phyloP scores from a whole-genome alignment of 2,113 vertebrate species.

The Xenopus laevis region DNA sequence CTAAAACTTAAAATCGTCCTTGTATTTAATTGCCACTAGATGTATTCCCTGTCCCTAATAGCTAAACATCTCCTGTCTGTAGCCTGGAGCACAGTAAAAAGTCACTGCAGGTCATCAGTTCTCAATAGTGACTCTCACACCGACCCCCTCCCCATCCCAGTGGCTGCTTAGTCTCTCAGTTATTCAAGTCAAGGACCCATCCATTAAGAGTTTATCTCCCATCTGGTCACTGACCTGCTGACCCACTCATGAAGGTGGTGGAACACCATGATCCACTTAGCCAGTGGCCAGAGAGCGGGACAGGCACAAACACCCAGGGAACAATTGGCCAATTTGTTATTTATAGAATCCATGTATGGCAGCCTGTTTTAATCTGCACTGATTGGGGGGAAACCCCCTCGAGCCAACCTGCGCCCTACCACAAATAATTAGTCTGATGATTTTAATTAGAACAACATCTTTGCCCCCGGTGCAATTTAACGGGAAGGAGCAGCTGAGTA shows the following conservation, averaged over 20 bases:
- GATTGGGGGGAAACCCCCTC: not conserved
- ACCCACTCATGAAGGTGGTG: slow-evolving; percentile 22
- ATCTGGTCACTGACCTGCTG: slow-evolving; percentile 33
- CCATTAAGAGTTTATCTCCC: not conserved
- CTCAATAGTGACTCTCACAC: not conserved
- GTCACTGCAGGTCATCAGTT: not conserved
- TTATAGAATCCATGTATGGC: not conserved
- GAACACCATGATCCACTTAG: slow-evolving; percentile 4
- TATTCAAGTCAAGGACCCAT: not conserved
- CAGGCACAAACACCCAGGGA: not conserved
- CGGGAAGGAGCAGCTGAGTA: too few species aligned
- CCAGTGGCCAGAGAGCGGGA: slow-evolving; percentile 1
- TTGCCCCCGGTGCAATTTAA: too few species aligned
- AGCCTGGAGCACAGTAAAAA: not conserved
- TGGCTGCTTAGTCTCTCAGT: slow-evolving; percentile 2
- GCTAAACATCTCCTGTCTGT: slow-evolving; percentile 2
- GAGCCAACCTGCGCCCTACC: not conserved
- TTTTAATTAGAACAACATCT: slow-evolving; percentile 3
- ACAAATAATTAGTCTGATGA: not conserved
- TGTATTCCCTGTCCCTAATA: not conserved
- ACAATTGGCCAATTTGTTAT: slow-evolving; percentile 32
- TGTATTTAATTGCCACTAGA: not conserved
- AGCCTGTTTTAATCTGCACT: slow-evolving; percentile 19
- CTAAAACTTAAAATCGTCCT: too few species aligned
- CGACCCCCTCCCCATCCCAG: not conserved